Percentiles rank a stretch among this genome's conserved stretches.
Conservation (phyloP, 2,113 vertebrate genomes). For the Furnarius figulus region DNA sequence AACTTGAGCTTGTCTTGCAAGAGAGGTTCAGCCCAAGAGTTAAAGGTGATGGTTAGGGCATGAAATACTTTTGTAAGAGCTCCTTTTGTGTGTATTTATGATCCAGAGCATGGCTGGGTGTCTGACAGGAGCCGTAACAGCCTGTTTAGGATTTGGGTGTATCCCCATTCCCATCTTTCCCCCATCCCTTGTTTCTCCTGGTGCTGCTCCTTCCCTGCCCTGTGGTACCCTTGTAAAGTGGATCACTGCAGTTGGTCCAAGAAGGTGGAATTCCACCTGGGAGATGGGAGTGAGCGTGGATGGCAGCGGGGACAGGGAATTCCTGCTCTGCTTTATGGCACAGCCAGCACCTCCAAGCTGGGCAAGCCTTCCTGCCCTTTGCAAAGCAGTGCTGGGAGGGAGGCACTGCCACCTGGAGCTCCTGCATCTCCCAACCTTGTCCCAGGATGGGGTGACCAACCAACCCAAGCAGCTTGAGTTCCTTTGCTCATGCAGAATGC, state of each 20-base stretch:
- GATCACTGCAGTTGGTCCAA: accelerated
- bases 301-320: accelerated
- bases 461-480: not conserved
- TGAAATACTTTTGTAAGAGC: not conserved
- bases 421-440: not conserved
- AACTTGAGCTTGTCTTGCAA: not conserved
- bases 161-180: not conserved
- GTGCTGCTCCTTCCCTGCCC: not conserved
- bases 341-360: not conserved
- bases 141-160: not conserved
- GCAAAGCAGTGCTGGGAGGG: not conserved
- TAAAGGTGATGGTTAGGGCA: not conserved
- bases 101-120: not conserved
- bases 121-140: not conserved
- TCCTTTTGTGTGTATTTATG: not conserved
- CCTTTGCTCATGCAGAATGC: not conserved
- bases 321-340: not conserved
- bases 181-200: not conserved
- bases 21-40: not conserved
- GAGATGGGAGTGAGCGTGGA: accelerated
- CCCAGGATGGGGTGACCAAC: not conserved
- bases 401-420: not conserved
- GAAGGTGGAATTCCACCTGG: not conserved
- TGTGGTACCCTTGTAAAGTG: not conserved
- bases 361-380: not conserved